These are phyloP conservation scores for Drosophila niveifrons DNA, from an alignment of 2,888 invertebrate species.

Conservation along the genomic window DNA sequence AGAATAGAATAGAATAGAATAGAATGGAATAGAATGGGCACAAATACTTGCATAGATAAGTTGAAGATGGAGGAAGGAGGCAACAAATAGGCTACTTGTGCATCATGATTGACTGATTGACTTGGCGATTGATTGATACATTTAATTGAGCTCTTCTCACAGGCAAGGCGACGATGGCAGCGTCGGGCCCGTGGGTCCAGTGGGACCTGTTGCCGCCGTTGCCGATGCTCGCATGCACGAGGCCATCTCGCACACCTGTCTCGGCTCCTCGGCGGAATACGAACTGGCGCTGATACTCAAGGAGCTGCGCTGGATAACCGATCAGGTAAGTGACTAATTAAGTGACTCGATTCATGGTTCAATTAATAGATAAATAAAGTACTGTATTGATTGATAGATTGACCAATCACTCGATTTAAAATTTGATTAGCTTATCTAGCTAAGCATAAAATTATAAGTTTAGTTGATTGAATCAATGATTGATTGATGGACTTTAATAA, in stretches of 20 bases:
- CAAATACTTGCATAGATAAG: constrained; percentile 31
- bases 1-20: constrained; percentile 3
- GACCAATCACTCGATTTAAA: too few relatives aligned
- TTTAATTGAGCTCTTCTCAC: constrained; percentile 31
- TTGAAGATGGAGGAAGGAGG: background rate
- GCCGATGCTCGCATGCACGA: constrained; percentile 89
- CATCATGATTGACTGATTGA: constrained; percentile 12
- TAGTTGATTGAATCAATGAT: background rate
- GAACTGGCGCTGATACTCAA: constrained; percentile 97
- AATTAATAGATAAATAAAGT: too few relatives aligned
- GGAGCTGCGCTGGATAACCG: constrained; percentile 96
- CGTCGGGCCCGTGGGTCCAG: constrained; percentile 80
- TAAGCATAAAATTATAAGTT: too few relatives aligned
- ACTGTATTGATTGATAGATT: background rate
- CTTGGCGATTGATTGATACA: constrained; percentile 16
- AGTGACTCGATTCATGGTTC: too few relatives aligned
- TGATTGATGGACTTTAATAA: too few relatives aligned
- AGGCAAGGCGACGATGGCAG: constrained; percentile 85
- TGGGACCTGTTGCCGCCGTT: constrained; percentile 85
- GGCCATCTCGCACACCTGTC: constrained; percentile 92
- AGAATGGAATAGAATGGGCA: constrained; percentile 16
- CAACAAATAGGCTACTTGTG: constrained; percentile 2
- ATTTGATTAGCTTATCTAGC: too few relatives aligned
- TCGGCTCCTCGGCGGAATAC: constrained; percentile 92
- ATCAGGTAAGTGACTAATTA: constrained; percentile 87